These are phyloP conservation scores for Sceloporus undulatus DNA, from an alignment of 2,113 vertebrate species.

Conservation along the genomic window DNA sequence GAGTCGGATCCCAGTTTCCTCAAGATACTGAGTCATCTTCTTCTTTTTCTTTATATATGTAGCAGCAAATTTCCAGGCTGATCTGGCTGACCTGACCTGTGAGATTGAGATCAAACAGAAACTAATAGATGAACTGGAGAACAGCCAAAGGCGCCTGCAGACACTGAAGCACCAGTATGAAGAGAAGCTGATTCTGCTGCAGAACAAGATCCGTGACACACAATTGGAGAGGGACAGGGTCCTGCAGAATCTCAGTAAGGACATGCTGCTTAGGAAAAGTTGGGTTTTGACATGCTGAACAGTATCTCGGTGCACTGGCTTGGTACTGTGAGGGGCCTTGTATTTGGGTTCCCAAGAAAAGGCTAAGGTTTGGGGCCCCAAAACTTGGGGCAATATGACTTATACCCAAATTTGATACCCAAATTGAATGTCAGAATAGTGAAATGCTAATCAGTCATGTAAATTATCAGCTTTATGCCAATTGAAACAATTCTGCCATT, in stretches of 20 bases:
- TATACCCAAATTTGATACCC: not conserved
- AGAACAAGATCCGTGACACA: conserved; percentile 97
- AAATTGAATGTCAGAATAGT: not conserved
- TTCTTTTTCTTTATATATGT: conserved; percentile 25
- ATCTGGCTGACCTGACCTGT: conserved; percentile 93
- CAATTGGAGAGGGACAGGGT: conserved; percentile 96
- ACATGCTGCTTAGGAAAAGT: not conserved
- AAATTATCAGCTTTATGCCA: not conserved
- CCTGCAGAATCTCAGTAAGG: conserved; percentile 95
- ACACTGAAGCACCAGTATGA: conserved; percentile 97
- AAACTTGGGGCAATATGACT: not conserved
- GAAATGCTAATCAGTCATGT: not conserved
- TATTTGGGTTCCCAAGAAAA: not conserved
- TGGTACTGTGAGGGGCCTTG: not conserved
- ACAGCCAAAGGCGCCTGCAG: conserved; percentile 93
- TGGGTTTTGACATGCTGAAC: not conserved
- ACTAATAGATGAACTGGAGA: conserved; percentile 97
- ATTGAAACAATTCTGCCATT: not conserved
- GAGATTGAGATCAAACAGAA: conserved; percentile 99
- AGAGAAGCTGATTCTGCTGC: conserved; percentile 95
- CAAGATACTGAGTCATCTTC: conserved; percentile 28
- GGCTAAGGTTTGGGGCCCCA: not conserved
- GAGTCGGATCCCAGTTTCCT: not conserved
- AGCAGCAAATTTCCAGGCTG: conserved; percentile 91
- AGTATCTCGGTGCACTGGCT: not conserved